These are phyloP conservation scores for Thryonomys swinderianus DNA, from an alignment of 2,113 vertebrate genomes.

Conservation along the genomic window DNA sequence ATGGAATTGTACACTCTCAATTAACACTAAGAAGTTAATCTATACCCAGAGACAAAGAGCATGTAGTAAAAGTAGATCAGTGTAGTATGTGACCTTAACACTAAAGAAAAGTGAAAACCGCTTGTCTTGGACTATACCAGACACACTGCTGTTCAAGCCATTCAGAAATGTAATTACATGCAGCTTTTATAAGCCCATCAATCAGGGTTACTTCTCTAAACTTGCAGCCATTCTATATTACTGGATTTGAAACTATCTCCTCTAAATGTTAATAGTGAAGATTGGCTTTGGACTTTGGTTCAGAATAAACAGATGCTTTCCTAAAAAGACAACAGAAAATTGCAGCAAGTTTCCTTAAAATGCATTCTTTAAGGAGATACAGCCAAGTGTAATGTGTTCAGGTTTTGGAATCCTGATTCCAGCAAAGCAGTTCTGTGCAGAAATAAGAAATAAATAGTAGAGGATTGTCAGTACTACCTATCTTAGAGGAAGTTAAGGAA, in stretches of 20 bases:
- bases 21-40: conserved; percentile 89
- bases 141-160: conserved; percentile 91
- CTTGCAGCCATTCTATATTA: conserved; percentile 73
- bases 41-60: conserved; percentile 89
- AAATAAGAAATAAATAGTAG: background rate
- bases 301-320: background rate
- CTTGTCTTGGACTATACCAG: conserved; percentile 84
- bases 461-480: background rate
- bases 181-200: conserved; percentile 90
- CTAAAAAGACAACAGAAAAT: background rate
- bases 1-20: conserved; percentile 80
- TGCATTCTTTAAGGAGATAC: background rate
- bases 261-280: conserved; percentile 53
- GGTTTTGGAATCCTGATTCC: conserved; percentile 30
- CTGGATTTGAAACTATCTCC: conserved; percentile 75
- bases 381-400: background rate
- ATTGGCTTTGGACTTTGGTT: conserved; percentile 32
- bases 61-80: conserved; percentile 92
- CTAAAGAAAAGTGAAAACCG: conserved; percentile 84
- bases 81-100: conserved; percentile 89
- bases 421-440: background rate
- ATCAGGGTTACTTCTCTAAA: conserved; percentile 75
- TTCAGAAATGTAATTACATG: conserved; percentile 90
- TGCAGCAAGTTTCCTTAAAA: conserved; percentile 24
- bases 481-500: conserved; percentile 12